Evolutionary conservation across 2,797 vertebrate species (phyloP).

Genomic region (Atherinosoma microstoma): DNA sequence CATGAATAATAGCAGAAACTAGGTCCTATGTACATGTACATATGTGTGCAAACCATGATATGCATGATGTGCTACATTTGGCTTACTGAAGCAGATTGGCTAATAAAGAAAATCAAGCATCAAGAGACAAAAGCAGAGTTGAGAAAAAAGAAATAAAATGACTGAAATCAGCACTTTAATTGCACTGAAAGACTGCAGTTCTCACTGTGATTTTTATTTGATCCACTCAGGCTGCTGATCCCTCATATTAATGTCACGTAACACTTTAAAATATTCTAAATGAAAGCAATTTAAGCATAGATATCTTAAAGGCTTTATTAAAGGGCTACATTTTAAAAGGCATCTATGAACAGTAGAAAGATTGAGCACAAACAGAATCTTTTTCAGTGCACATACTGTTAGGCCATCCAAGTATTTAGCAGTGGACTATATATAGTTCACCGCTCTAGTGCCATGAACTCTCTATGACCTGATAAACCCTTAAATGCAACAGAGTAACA

Average conservation of each 20-base stretch:
- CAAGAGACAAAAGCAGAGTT: neutral
- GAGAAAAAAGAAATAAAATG: neutral
- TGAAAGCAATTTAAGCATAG: neutral
- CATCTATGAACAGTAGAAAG: neutral
- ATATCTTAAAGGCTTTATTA: neutral
- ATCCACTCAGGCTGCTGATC: neutral
- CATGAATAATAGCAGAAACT: too few relatives aligned
- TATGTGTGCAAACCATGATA: neutral
- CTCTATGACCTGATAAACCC: conserved; percentile 3
- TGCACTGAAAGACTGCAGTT: neutral
- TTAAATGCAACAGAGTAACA: neutral
- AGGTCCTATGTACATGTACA: too few relatives aligned
- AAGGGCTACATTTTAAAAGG: neutral
- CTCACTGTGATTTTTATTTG: neutral
- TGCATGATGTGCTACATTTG: neutral
- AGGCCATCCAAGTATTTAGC: neutral
- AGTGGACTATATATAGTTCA: neutral
- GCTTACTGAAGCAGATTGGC: neutral
- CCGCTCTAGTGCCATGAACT: conserved; percentile 12
- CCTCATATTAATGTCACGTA: neutral
- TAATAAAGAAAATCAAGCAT: neutral
- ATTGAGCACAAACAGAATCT: neutral
- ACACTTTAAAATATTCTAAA: neutral
- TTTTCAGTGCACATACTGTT: too few relatives aligned
- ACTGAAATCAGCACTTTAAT: neutral